Evolutionary conservation across 2,888 invertebrate genomes (phyloP).

Genomic region (Rapana venosa): DNA sequence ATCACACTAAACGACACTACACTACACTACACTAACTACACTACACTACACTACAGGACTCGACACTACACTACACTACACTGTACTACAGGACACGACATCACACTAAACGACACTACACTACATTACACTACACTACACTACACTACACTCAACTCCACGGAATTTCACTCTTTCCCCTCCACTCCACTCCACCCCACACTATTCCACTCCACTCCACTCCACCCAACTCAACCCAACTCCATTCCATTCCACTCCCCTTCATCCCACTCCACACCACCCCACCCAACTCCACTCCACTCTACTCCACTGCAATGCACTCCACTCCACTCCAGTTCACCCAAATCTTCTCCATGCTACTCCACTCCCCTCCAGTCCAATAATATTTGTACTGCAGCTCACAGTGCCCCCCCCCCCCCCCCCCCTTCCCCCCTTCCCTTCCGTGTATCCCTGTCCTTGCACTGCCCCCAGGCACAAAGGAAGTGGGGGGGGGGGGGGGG

Average conservation of each 20-base stretch:
- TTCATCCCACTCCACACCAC: no score
- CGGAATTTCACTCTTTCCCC: not conserved
- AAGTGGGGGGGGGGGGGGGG: no score
- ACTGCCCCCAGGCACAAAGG: no score
- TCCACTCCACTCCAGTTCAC: not conserved
- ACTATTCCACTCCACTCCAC: not conserved
- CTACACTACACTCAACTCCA: not conserved
- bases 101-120: not conserved
- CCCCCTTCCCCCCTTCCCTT: not conserved
- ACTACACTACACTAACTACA: not conserved
- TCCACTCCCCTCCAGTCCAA: not conserved
- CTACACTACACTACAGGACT: not conserved
- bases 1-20: no score
- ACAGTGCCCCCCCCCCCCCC: no score
- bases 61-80: no score
- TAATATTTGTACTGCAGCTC: no score
- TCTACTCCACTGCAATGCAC: no score
- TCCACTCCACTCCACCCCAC: slow-evolving; percentile 5
- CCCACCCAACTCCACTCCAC: no score
- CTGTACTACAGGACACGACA: no score
- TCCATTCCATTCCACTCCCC: no score
- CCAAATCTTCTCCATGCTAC: no score
- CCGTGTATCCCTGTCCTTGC: not conserved
- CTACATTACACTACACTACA: not conserved
- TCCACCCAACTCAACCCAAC: not conserved